Base-by-base conservation (phyloP, 2,797 vertebrate species). In the Pseudochirops corinnae region DNA sequence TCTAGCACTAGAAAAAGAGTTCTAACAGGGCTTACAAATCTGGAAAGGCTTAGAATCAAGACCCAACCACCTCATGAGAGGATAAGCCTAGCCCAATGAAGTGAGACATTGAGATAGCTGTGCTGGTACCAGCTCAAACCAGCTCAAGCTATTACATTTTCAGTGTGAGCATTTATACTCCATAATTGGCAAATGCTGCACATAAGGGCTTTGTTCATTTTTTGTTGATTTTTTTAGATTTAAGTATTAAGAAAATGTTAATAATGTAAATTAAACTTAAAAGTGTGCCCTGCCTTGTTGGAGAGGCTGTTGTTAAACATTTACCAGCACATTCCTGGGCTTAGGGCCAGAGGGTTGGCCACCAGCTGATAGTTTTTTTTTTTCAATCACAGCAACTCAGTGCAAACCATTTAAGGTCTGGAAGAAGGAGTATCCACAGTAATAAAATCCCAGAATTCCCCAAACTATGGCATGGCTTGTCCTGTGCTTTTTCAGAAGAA, bases 371-470 rank as follows among this genome's bases (percentile, higher is more conserved):
- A 46, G 18, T 26, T 58, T 6, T 55, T 24, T 24, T 46, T 82
- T 82, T 46, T 46, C 21, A 46, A 24, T 46, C 74, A 82, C 9
- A 82, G 39, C 74, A 82, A 82, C 39, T 82, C 74, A 46, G 26
- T 26, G 74, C 39, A 82, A 82, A 82, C 39, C 74, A 82, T 82
- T 82, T 26, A 82, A 82, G 9, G 74, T 0, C n/a, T n/a, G 16
- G 33, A 82, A 46, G 21, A 46, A 82, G 74, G 39, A 46, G n/a
- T 26, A 24, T 7, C 67, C 16, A 39, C n/a, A 39, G 67, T 39
- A 74, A 39, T 82, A 39, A 82, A 82, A 46, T 94, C 39, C 92
- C 53, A 60, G n/a, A 94, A 39, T 93, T 91, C 95, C 95, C 95
- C 56, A 94, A 94, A 93, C 7, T 28, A 87, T 56, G 55, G 58